A percentile compares a stretch with the other conserved stretches of the same genome.
Evolutionary conservation across 1,140 invertebrate genomes (phyloP).

Genomic region (Steinernema feltiae): DNA sequence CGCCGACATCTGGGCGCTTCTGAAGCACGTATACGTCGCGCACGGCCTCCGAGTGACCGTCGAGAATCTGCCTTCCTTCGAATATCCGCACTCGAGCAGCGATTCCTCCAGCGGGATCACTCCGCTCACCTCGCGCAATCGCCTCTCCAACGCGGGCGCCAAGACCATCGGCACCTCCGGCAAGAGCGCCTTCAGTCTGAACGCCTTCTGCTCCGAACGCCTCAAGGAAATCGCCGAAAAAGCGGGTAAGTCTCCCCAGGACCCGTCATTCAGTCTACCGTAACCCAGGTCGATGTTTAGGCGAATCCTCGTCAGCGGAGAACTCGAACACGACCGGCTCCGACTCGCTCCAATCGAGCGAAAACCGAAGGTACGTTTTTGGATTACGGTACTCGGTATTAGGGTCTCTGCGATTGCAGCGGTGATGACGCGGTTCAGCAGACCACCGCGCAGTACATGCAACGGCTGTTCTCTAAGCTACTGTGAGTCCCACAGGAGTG

Average conservation of each 20-base stretch:
- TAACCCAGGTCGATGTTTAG: conserved; percentile 5
- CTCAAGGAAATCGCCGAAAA: conserved; percentile 55
- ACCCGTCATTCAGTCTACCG: not conserved
- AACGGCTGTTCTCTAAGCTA: conserved; percentile 13
- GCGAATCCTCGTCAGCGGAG: not conserved
- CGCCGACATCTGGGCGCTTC: conserved; percentile 48
- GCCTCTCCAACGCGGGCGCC: not conserved
- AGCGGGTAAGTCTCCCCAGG: conserved; percentile 21
- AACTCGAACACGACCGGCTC: not conserved
- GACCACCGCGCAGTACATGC: conserved; percentile 4
- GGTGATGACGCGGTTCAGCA: conserved; percentile 3
- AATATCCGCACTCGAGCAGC: conserved; percentile 30
- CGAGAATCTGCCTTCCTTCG: conserved; percentile 41
- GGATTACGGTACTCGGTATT: not conserved
- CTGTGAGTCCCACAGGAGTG: conserved; percentile 11
- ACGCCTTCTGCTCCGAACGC: conserved; percentile 56
- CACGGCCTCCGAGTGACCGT: conserved; percentile 51
- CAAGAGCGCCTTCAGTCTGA: conserved; percentile 45
- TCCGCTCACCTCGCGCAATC: conserved; percentile 9
- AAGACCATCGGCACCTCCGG: conserved; percentile 25
- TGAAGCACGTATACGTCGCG: conserved; percentile 50
- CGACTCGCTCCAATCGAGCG: not conserved
- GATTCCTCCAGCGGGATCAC: conserved; percentile 4
- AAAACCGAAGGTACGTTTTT: not conserved
- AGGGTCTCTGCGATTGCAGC: not conserved